A percentile compares a stretch with the other conserved stretches of the same genome.
These are phyloP conservation scores for Phylloscopus collybita DNA, from an alignment of 2,797 vertebrate genomes.

Conservation along the genomic window DNA sequence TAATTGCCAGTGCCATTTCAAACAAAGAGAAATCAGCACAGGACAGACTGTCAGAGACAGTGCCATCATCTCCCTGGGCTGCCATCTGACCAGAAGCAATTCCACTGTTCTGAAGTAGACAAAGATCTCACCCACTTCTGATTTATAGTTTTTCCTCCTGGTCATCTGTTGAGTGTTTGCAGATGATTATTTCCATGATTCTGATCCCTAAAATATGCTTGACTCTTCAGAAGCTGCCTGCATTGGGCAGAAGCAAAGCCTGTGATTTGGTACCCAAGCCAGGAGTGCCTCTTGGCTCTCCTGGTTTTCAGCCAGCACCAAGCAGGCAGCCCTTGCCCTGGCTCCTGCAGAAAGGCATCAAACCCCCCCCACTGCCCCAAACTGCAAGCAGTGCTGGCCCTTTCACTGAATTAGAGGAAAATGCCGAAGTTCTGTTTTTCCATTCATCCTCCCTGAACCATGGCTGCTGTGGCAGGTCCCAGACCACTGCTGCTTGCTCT, in stretches of 20 bases:
- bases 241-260: not conserved
- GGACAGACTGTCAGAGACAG: not conserved
- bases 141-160: not conserved
- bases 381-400: not conserved
- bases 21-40: not conserved
- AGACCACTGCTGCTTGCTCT: not conserved
- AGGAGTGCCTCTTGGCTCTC: not conserved
- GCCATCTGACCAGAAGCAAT: not conserved
- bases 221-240: not conserved
- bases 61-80: not conserved
- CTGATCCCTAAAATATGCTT: not conserved
- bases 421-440: not conserved
- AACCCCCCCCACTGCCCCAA: accelerated
- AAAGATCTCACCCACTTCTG: not conserved
- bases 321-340: not conserved
- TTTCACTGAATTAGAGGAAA: not conserved
- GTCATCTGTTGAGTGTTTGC: not conserved
- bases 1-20: not conserved
- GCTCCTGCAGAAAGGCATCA: not conserved
- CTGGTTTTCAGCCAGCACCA: not conserved
- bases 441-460: not conserved
- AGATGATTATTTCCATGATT: not conserved
- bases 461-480: not conserved
- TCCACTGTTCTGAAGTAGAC: not conserved
- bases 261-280: no score